Percentiles rank a stretch among this genome's conserved stretches.
These are phyloP conservation scores for Austrofundulus limnaeus DNA, from an alignment of 2,113 vertebrate species.

Conservation along the genomic window DNA sequence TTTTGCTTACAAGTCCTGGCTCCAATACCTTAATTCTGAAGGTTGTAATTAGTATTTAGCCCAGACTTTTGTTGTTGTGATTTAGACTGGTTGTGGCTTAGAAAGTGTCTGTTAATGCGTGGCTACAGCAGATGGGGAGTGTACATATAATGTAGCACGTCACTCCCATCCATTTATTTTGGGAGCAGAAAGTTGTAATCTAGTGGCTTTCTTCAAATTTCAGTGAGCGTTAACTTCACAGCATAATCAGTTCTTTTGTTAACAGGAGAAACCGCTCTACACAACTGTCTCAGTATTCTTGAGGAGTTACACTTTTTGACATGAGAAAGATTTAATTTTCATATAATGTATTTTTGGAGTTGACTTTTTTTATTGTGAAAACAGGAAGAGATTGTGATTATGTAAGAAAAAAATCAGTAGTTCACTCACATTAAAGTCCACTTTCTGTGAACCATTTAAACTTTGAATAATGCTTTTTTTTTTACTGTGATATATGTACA, in stretches of 20 bases:
- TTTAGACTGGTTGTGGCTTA: slow-evolving; percentile 62
- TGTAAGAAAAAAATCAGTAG: no score
- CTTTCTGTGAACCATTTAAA: no score
- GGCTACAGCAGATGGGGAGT: slow-evolving; percentile 29
- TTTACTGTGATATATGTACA: no score
- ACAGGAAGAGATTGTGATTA: no score
- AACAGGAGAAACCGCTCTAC: background rate
- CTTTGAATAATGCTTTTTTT: no score
- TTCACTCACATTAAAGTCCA: no score
- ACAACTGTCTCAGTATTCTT: background rate
- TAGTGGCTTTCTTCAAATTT: slow-evolving; percentile 61
- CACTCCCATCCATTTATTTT: slow-evolving; percentile 57
- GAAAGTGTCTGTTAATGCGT: slow-evolving; percentile 64
- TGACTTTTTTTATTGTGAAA: no score
- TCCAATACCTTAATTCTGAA: slow-evolving; percentile 67
- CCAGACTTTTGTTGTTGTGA: slow-evolving; percentile 43
- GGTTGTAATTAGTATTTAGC: slow-evolving; percentile 73
- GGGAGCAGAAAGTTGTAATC: slow-evolving; percentile 60
- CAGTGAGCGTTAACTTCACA: slow-evolving; percentile 24
- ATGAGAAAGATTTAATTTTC: no score
- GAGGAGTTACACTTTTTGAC: no score
- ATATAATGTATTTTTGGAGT: no score
- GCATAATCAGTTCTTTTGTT: slow-evolving; percentile 15
- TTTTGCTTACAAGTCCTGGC: slow-evolving; percentile 69
- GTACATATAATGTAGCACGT: slow-evolving; percentile 38